Evolutionary conservation across 2,113 vertebrate genomes (phyloP), one percentile per base, ranked within the genome.

Genomic region (Oophaga pumilio): DNA sequence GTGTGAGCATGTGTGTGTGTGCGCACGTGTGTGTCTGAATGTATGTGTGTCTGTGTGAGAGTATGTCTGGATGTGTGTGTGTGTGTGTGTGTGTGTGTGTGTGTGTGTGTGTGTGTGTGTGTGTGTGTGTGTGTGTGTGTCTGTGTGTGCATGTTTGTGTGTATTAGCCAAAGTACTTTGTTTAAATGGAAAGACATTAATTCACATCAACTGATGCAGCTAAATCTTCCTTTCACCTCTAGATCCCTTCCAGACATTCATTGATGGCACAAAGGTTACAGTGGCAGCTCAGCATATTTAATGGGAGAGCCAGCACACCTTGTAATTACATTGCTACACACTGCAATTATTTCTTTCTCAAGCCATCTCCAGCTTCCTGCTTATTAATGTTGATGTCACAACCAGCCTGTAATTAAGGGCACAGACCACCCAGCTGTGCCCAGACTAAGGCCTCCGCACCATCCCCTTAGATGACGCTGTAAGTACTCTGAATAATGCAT

Each of bases 311-410:
- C 26, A 24, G 56, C 90, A 90, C 0, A 85, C 89, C 86, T 89
- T 89, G 90, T 86, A 91, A 89, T 91, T 90, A 90, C 90, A 82
- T 89, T 91, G 92, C 91, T 90, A 92, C 90, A 94, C 92, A 92
- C 92, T 90, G 89, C 90, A 91, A 91, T 93, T 92, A 91, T 92
- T 93, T 90, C 90, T 90, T 92, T 92, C 92, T 90, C 86, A 50
- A 87, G 68, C 68, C 78, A 74, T 71, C 78, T 60, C 52, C 56
- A n/a, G 77, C 56, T 82, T 87, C 86, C 86, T 87, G 77, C 86
- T 87, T 66, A 87, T 87, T 87, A 87, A 87, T 82, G 64, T 82
- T 74, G 78, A 87, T 87, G 86, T 82, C 78, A 82, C 86, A n/a
- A 87, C 56, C 66, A 82, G 62, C 64, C 86, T 82, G 68, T 87